These are phyloP conservation scores for Nanorana parkeri DNA, from an alignment of 2,113 vertebrate species.

Conservation along the genomic window DNA sequence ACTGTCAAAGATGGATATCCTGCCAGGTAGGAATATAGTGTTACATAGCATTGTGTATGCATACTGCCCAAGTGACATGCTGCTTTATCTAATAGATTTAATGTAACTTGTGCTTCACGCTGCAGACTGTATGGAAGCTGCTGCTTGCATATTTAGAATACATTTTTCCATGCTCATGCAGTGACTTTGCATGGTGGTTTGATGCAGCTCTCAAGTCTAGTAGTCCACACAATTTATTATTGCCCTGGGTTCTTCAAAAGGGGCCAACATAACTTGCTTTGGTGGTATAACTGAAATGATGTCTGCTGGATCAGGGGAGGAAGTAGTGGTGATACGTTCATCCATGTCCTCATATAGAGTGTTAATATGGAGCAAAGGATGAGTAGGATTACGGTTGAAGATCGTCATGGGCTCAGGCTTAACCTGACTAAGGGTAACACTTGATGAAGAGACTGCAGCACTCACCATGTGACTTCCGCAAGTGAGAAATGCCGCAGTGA, in stretches of 20 bases:
- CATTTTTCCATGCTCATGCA: constrained; percentile 71
- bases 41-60: constrained; percentile 11
- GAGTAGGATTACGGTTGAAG: constrained; percentile 75
- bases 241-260: constrained; percentile 76
- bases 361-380: constrained; percentile 77
- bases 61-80: constrained; percentile 16
- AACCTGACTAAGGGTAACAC: constrained; percentile 67
- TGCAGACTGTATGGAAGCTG: constrained; percentile 50
- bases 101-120: constrained; percentile 40
- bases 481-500: constrained; percentile 70
- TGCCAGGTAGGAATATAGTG: constrained; percentile 3
- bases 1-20: background rate
- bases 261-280: constrained; percentile 76
- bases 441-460: constrained; percentile 62
- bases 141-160: constrained; percentile 58
- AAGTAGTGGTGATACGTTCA: constrained; percentile 70
- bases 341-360: constrained; percentile 76
- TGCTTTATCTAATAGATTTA: constrained; percentile 22
- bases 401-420: constrained; percentile 70
- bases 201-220: constrained; percentile 61
- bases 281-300: constrained; percentile 74
- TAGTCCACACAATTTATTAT: constrained; percentile 78
- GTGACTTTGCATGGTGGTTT: constrained; percentile 52
- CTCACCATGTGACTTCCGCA: constrained; percentile 69
- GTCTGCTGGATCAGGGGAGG: constrained; percentile 65